Evolutionary conservation across 2,888 invertebrate genomes (phyloP).

Genomic region (Drosophila kokeensis): DNA sequence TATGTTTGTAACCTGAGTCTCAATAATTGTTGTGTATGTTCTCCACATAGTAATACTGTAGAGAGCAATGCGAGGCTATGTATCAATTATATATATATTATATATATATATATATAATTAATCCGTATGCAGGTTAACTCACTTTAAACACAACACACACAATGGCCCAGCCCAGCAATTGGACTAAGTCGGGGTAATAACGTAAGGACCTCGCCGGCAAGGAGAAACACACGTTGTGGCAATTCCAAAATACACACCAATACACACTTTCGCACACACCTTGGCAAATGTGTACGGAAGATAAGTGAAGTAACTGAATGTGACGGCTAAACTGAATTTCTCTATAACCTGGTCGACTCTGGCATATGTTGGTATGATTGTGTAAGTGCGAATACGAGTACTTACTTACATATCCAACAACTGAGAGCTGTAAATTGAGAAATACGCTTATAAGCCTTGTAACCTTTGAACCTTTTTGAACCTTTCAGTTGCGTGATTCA

Average conservation of each 20-base stretch:
- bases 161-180: conserved; percentile 14
- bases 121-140: conserved; percentile 9
- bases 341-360: background rate
- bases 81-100: conserved; percentile 4
- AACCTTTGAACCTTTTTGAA: background rate
- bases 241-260: conserved; percentile 8
- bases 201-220: background rate
- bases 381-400: conserved; percentile 12
- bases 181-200: background rate
- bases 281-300: background rate
- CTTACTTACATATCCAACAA: conserved; percentile 23
- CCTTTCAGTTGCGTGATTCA: background rate
- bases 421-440: conserved; percentile 12
- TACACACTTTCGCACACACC: background rate
- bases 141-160: conserved; percentile 37
- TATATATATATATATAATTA: background rate
- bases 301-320: background rate
- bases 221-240: background rate
- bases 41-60: background rate
- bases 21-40: background rate
- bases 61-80: background rate
- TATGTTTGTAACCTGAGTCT: conserved; percentile 9
- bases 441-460: conserved; percentile 1
- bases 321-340: background rate
- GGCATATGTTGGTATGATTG: conserved; percentile 5